phyloP scores from a whole-genome alignment of 2,113 vertebrate genomes.

The Proterorhinus semilunaris region DNA sequence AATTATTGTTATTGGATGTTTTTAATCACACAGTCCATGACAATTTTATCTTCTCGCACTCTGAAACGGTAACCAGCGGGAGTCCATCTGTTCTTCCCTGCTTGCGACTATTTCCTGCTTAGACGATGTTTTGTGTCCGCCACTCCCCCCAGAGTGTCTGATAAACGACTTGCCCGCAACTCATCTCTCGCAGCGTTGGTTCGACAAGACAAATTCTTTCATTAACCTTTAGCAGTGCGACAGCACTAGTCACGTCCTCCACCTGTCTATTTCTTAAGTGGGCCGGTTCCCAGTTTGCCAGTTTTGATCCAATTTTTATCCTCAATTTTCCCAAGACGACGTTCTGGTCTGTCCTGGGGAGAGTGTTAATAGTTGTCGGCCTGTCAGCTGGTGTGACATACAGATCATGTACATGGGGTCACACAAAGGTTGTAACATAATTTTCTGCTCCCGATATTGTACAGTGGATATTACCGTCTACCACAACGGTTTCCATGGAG shows the following conservation, averaged over 20 bases:
- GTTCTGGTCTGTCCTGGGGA: not conserved
- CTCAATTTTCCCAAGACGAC: not conserved
- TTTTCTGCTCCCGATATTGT: not conserved
- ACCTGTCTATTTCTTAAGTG: slow-evolving; percentile 17
- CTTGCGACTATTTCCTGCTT: slow-evolving; percentile 49
- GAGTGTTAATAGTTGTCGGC: not conserved
- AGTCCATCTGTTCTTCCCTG: slow-evolving; percentile 53
- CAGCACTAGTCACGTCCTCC: slow-evolving; percentile 20
- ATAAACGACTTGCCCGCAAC: slow-evolving; percentile 46
- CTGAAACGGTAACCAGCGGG: slow-evolving; percentile 43
- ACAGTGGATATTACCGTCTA: slow-evolving; percentile 98
- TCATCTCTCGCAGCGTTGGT: slow-evolving; percentile 43
- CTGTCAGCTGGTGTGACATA: too few species aligned
- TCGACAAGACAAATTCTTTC: slow-evolving; percentile 61
- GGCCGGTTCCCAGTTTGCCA: slow-evolving; percentile 28
- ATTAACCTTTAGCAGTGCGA: slow-evolving; percentile 58
- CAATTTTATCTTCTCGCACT: slow-evolving; percentile 33
- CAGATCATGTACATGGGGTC: not conserved
- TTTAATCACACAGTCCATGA: slow-evolving; percentile 20
- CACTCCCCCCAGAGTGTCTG: slow-evolving; percentile 57
- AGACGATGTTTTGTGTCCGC: slow-evolving; percentile 24
- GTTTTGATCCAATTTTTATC: slow-evolving; percentile 12
- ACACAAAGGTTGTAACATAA: slow-evolving; percentile 11
- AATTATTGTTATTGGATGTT: not conserved
- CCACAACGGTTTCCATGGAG: slow-evolving; percentile 95